Base-by-base conservation (phyloP, 2,113 vertebrate genomes). In the Psittacula cyanocephala region DNA sequence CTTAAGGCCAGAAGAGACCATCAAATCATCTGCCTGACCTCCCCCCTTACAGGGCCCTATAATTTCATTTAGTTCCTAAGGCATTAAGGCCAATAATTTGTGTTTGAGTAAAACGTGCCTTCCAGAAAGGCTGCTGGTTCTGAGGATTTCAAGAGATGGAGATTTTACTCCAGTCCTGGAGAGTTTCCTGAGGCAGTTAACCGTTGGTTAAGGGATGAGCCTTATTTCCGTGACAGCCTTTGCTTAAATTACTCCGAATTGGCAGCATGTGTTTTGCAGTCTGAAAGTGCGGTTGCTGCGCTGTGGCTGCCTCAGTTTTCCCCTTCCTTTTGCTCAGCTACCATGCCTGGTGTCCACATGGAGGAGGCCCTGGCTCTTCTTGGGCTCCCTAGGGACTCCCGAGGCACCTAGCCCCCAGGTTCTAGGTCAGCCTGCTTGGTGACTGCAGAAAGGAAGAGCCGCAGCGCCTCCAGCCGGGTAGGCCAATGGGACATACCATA, bases 221-320 rank as follows among this genome's bases (percentile, higher is more conserved):
- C 11, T 33, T 7, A 2, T 62, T 80, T 64, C 44, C 20, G 1
- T 2, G 10, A 69, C 49, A 46, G 16, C 7, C 43, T 16, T 60
- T 50, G 5, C 17, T 49, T 49, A 49, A 69, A 39, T 63, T 18
- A 17, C 13, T 63, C 25, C 3, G 2, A 49, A 6, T 17, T 44
- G 20, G 17, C 33, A 39, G 41, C 6, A 3, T 50, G 0, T 25
- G 2, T 74, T 69, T 77, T 39, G 33, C 46, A 90, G 31, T 5
- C 20, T 27, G 1, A 13, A 8, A 41, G 31, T 37, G 16, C 7
- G 0, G 2, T 22, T 60, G 43, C 14, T 35, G 19, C 4, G 0
- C 8, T 41, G 6, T 9, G 53, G 43, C 44, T 33, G 13, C 13
- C 46, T 49, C n/a, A 35, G 57, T 39, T 46, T 88, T 65, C 17